These are phyloP conservation scores for Notoglanidium macrostoma DNA, from an alignment of 2,797 vertebrate species.

Conservation along the genomic window DNA sequence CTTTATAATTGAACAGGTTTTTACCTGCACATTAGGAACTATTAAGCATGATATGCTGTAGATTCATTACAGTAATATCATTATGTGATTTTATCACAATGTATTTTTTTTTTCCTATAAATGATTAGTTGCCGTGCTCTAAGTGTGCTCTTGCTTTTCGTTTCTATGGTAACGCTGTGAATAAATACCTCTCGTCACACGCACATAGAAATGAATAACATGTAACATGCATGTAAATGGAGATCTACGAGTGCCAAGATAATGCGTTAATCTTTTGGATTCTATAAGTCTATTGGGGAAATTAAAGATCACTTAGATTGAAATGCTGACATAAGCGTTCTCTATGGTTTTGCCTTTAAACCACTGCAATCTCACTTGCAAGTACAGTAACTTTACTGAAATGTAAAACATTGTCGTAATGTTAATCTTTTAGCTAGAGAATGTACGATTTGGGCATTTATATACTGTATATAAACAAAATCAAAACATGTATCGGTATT, in stretches of 20 bases:
- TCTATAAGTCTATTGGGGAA: not conserved
- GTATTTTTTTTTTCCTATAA: not conserved
- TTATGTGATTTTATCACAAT: not conserved
- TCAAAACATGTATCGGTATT: not conserved
- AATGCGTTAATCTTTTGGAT: too few relatives aligned
- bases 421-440: not conserved
- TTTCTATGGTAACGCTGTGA: conserved; percentile 13
- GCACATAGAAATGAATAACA: not conserved
- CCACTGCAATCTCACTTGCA: not conserved
- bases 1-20: not conserved
- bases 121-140: not conserved
- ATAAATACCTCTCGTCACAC: conserved; percentile 1
- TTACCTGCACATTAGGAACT: not conserved
- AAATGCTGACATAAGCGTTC: not conserved
- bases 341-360: not conserved
- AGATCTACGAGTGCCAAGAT: not conserved
- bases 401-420: not conserved
- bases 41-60: not conserved
- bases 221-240: not conserved
- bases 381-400: not conserved
- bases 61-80: not conserved
- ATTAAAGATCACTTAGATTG: not conserved
- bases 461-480: not conserved
- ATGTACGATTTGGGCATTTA: not conserved
- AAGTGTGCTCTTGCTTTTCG: not conserved